A percentile compares a stretch with the other conserved stretches of the same genome.
Conservation (phyloP, 1,140 invertebrate genomes). For the Heliothis virescens region DNA sequence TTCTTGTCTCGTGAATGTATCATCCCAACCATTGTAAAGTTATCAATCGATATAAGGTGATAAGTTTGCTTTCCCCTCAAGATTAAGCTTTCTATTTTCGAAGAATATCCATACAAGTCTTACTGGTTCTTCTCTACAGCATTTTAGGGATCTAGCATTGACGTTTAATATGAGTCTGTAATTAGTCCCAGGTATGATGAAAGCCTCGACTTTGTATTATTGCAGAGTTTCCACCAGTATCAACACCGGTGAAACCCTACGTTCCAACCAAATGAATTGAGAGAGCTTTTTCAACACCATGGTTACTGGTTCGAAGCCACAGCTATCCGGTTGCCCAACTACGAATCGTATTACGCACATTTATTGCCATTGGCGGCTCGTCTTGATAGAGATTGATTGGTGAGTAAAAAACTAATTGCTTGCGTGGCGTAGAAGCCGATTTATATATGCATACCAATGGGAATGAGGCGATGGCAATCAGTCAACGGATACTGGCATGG, state of each 20-base stretch:
- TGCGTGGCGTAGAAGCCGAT: conserved; percentile 43
- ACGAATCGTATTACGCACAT: conserved; percentile 35
- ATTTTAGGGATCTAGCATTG: too few relatives aligned
- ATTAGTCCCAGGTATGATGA: too few relatives aligned
- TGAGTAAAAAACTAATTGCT: conserved; percentile 66
- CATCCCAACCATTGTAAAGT: too few relatives aligned
- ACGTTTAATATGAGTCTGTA: too few relatives aligned
- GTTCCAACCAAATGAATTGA: neutral
- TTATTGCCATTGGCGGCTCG: conserved; percentile 61
- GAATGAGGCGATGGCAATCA: conserved; percentile 49
- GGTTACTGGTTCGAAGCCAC: neutral
- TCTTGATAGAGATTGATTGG: conserved; percentile 66
- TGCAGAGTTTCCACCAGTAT: too few relatives aligned
- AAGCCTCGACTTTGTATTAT: too few relatives aligned
- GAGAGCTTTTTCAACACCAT: conserved; percentile 3
- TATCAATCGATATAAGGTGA: too few relatives aligned
- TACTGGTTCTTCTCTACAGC: too few relatives aligned
- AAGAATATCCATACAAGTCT: too few relatives aligned
- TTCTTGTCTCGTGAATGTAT: too few relatives aligned
- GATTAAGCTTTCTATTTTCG: too few relatives aligned
- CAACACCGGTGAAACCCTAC: neutral
- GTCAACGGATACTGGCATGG: neutral
- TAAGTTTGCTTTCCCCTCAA: too few relatives aligned
- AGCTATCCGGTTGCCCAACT: conserved; percentile 45
- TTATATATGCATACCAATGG: conserved; percentile 46